phyloP scores from a whole-genome alignment of 1,140 invertebrate species.

The Papilio polytes region DNA sequence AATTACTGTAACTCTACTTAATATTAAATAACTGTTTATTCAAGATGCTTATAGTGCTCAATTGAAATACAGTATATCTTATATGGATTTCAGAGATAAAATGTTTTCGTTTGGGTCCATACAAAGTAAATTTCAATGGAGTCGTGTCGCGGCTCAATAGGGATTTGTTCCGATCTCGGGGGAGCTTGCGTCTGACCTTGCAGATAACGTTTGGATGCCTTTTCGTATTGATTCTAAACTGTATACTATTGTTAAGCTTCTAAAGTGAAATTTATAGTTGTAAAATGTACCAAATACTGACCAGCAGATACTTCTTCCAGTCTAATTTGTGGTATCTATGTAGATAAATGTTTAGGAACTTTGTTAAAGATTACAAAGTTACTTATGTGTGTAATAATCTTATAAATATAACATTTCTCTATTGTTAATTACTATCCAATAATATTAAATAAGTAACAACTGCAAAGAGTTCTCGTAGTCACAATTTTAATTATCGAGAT shows the following conservation, averaged over 20 bases:
- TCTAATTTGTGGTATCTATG: no score
- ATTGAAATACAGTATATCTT: conserved; percentile 18
- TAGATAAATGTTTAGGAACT: neutral
- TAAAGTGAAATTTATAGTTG: neutral
- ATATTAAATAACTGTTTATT: neutral
- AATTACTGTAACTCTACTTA: neutral
- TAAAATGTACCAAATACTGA: neutral
- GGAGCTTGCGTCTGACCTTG: conserved; percentile 16
- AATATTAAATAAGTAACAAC: neutral
- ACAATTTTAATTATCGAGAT: neutral
- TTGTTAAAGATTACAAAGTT: neutral
- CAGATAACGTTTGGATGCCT: conserved; percentile 12
- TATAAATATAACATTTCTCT: neutral
- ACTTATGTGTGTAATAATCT: neutral
- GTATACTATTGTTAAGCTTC: neutral
- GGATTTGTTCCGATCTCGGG: conserved; percentile 33
- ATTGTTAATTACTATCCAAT: neutral
- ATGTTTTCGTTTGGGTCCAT: neutral
- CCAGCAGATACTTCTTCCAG: neutral
- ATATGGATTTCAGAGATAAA: conserved; percentile 24
- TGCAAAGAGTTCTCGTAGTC: neutral
- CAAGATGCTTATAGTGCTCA: neutral
- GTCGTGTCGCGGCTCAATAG: conserved; percentile 4
- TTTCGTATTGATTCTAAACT: conserved; percentile 16
- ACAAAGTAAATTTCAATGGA: conserved; percentile 27